Evolutionary conservation across 2,797 vertebrate species (phyloP), one percentile per base, ranked within the genome.

Genomic region (Pipistrellus kuhlii): DNA sequence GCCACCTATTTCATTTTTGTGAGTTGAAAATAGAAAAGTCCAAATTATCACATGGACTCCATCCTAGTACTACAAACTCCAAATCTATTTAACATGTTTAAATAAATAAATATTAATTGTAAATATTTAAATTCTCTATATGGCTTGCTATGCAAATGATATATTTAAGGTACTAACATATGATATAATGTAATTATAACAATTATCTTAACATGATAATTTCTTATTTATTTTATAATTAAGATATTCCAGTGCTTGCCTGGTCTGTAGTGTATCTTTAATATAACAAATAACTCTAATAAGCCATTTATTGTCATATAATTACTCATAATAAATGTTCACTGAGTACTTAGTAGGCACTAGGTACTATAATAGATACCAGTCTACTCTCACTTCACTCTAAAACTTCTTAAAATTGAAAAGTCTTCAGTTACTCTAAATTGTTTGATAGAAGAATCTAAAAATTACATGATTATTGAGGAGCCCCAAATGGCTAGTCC

Each of bases 201-300:
- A 59, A 84, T 32, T 90, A 81, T 51, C 55, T 88, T 25, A 90
- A 20, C 57, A 93, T 57, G 18, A 38, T 82, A 72, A 86, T 41
- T 35, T 85, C 25, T 78, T 82, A 41, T 68, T 93, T 83, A 89
- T 86, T 59, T 81, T 82, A 89, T 66, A 21, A 93, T 85, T 27
- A 71, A 71, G 3, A 82, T 92, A 51, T 96, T 84, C 76, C 44
- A 66, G 35, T 62, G 20, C 13, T 81, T 66, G 23, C 81, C 88
- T 92, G 23, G 46, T 38, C 38, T 75, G 32, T 57, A 6, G 5
- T n/a, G 7, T 73, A 71, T 59, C 51, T 86, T 90, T 76, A 90
- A 84, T 53, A 51, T 75, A 71, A 76, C 20, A 85, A 94, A 53
- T 76, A 55, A 81, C 53, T 86, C 77, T 66, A 57, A 68, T 71